A percentile compares a stretch with the other conserved stretches of the same genome.
Evolutionary conservation across 2,888 invertebrate genomes (phyloP).

Genomic region (Hydrotaea cyrtoneurina): DNA sequence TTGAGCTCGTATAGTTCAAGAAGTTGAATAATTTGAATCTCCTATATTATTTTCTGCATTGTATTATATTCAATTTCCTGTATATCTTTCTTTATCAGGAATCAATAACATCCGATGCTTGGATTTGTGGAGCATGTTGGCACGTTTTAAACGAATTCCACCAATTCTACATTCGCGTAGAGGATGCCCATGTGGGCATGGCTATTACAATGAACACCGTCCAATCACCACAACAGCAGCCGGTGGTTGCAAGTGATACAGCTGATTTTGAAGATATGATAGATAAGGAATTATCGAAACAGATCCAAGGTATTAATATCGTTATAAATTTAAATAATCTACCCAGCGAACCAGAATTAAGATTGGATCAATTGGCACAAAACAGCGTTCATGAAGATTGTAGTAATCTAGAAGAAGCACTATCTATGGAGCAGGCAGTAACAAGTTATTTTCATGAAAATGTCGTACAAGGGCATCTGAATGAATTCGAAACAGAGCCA

Average conservation of each 20-base stretch:
- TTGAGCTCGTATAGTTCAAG: no score
- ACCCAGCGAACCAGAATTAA: no score
- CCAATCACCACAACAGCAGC: background rate
- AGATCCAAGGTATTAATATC: background rate
- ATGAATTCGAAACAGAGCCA: no score
- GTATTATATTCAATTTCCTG: no score
- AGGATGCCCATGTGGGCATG: slow-evolving; percentile 67
- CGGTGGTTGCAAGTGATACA: background rate
- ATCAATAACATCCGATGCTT: slow-evolving; percentile 22
- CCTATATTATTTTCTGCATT: background rate
- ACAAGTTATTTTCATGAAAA: background rate
- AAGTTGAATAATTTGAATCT: no score
- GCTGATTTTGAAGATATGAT: slow-evolving; percentile 37
- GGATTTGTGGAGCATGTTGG: slow-evolving; percentile 74
- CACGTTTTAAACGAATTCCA: slow-evolving; percentile 72
- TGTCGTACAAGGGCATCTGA: no score
- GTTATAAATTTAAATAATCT: background rate
- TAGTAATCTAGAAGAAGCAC: background rate
- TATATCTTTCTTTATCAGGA: slow-evolving; percentile 2
- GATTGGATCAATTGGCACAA: no score
- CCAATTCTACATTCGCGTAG: slow-evolving; percentile 72
- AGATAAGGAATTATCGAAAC: background rate
- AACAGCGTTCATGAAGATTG: no score
- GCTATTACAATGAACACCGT: background rate
- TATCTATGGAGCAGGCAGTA: background rate